Evolutionary conservation across 2,113 vertebrate genomes (phyloP).

Genomic region (Raja brachyura): DNA sequence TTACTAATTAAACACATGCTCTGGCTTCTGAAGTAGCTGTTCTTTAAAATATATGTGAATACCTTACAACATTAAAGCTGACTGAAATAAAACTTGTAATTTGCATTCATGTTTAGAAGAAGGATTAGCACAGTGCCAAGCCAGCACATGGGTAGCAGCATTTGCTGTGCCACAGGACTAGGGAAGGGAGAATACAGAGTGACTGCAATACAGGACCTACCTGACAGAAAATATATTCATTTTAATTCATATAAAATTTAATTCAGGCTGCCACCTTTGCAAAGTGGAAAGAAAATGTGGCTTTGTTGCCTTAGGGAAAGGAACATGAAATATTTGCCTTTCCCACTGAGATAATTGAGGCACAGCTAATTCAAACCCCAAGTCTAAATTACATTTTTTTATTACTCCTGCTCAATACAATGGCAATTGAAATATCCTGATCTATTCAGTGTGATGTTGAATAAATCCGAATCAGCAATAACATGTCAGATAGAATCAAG

Average conservation of each 20-base stretch:
- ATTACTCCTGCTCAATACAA: background rate
- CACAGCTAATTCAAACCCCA: background rate
- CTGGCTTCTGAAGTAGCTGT: background rate
- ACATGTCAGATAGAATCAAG: background rate
- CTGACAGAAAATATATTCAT: background rate
- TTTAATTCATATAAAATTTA: background rate
- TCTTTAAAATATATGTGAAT: conserved; percentile 25
- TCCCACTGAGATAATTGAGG: background rate
- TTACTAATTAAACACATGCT: conserved; percentile 13
- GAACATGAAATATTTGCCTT: background rate
- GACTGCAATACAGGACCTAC: background rate
- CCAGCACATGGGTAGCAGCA: background rate
- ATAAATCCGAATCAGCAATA: background rate
- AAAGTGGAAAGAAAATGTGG: background rate
- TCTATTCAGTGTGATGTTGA: background rate
- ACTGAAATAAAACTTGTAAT: background rate
- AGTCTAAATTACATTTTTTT: too few species aligned
- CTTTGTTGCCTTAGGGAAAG: background rate
- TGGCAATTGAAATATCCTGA: background rate
- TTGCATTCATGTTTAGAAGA: conserved; percentile 1
- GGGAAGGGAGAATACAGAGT: background rate
- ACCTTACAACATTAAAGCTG: background rate
- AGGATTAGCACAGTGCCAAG: background rate
- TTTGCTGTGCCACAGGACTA: background rate
- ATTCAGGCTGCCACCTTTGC: background rate